These are phyloP conservation scores for Ornithorhynchus anatinus DNA, from an alignment of 2,113 vertebrate genomes.

Conservation along the genomic window DNA sequence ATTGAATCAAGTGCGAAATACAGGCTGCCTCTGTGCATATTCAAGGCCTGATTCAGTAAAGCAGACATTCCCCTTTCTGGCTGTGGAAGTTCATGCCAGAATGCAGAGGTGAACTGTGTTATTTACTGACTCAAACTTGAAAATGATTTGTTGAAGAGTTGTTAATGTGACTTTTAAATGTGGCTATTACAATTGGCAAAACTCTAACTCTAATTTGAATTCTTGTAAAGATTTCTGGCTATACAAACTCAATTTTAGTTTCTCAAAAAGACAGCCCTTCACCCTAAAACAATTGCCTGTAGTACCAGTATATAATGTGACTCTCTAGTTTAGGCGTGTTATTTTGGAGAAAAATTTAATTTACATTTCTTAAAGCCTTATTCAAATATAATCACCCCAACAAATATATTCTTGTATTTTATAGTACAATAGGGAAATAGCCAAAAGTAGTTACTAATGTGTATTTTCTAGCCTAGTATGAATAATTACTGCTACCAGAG, in stretches of 20 bases:
- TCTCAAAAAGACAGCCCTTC: constrained; percentile 23
- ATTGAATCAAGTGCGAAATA: not conserved
- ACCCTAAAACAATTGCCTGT: not conserved
- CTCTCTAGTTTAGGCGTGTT: not conserved
- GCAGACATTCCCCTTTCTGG: not conserved
- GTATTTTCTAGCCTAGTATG: constrained; percentile 1
- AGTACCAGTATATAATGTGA: not conserved
- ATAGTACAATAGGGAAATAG: not conserved
- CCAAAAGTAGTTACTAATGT: not conserved
- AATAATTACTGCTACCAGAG: not conserved
- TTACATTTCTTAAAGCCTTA: not conserved
- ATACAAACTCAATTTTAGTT: not conserved
- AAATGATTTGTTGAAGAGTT: not conserved
- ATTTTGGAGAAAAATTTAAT: not conserved
- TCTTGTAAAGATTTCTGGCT: not conserved
- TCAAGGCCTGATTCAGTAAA: not conserved
- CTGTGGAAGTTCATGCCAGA: not conserved
- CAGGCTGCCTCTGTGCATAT: not conserved
- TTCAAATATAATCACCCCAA: too few relatives aligned
- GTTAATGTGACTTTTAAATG: constrained; percentile 1
- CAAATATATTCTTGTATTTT: not conserved
- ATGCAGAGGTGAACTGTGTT: not conserved
- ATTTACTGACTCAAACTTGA: not conserved
- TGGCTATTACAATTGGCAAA: not conserved
- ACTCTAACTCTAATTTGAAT: not conserved